Conservation (phyloP, 1,140 invertebrate genomes). For the Euglossa dilemma region DNA sequence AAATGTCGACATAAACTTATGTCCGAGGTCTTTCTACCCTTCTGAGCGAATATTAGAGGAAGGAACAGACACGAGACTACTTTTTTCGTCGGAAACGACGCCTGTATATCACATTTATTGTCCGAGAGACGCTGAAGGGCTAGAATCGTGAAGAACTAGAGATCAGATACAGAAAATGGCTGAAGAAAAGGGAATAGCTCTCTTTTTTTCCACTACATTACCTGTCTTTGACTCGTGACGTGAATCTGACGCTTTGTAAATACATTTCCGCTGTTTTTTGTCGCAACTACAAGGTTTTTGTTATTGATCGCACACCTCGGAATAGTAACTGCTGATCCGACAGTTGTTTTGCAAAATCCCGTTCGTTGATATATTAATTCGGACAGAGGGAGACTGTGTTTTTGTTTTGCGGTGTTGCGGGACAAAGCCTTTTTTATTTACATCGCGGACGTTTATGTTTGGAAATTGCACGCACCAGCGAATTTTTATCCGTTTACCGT, state of each 20-base stretch:
- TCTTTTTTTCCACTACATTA: not conserved
- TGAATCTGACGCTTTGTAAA: not conserved
- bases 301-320: not conserved
- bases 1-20: no score
- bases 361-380: not conserved
- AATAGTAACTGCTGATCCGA: not conserved
- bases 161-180: conserved; percentile 9
- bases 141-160: not conserved
- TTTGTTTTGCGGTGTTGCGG: not conserved
- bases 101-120: conserved; percentile 1
- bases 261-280: not conserved
- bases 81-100: not conserved
- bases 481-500: no score
- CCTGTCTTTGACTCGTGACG: not conserved
- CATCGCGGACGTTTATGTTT: no score
- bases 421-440: no score
- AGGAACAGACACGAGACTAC: not conserved
- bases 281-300: not conserved
- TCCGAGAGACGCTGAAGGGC: not conserved
- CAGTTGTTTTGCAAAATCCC: not conserved
- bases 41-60: no score
- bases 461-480: no score
- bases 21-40: no score
- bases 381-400: not conserved
- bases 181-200: not conserved